These are phyloP conservation scores for Ranitomeya imitator DNA, from an alignment of 2,113 vertebrate genomes.

Conservation along the genomic window DNA sequence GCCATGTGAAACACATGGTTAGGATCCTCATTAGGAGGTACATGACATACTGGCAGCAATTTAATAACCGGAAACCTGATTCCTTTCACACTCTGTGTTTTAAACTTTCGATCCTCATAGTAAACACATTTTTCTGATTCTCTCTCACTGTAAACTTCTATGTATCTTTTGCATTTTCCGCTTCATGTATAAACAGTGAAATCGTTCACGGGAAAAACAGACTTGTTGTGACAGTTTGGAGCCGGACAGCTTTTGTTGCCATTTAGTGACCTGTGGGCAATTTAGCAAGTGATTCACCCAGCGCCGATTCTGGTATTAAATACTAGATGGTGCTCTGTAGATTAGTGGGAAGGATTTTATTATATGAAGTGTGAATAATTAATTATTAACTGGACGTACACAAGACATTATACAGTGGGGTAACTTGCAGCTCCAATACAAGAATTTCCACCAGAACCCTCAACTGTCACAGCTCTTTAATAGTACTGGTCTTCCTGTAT, in stretches of 20 bases:
- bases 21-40: too few species aligned
- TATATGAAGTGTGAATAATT: background rate
- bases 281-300: constrained; percentile 18
- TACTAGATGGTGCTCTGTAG: background rate
- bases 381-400: background rate
- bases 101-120: too few species aligned
- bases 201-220: constrained; percentile 39
- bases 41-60: too few species aligned
- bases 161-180: constrained; percentile 51
- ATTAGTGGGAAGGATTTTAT: background rate
- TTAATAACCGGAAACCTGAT: too few species aligned
- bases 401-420: too few species aligned
- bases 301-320: background rate
- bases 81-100: too few species aligned
- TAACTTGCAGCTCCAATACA: too few species aligned
- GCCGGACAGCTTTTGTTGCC: constrained; percentile 21
- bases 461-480: too few species aligned
- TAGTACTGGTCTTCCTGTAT: too few species aligned
- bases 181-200: constrained; percentile 25
- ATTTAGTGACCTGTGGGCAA: constrained; percentile 45
- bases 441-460: too few species aligned
- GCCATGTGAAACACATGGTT: too few species aligned
- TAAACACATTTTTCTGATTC: background rate
- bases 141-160: constrained; percentile 1
- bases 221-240: constrained; percentile 40